A percentile compares a stretch with the other conserved stretches of the same genome.
phyloP scores from a whole-genome alignment of 2,797 vertebrate genomes.

The Danio aesculapii region DNA sequence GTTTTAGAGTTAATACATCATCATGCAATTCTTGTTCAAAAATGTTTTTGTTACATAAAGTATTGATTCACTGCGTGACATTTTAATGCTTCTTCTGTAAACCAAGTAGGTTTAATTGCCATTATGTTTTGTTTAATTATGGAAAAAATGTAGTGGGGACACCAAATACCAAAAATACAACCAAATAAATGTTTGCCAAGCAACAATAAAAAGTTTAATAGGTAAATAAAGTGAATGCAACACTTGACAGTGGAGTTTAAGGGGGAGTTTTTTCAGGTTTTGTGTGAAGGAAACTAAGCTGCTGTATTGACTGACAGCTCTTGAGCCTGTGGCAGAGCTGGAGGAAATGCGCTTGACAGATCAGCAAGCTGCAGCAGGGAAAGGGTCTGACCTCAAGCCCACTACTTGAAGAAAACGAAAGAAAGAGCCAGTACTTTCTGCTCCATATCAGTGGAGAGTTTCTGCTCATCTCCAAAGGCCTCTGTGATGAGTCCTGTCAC shows the following conservation, averaged over 20 bases:
- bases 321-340: slow-evolving; percentile 66
- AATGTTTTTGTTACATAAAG: too few species aligned
- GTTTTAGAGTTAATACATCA: too few species aligned
- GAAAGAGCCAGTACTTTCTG: slow-evolving; percentile 18
- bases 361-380: slow-evolving; percentile 75
- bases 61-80: too few species aligned
- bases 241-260: background rate
- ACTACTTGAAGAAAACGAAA: slow-evolving; percentile 44
- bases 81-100: too few species aligned
- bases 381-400: slow-evolving; percentile 56
- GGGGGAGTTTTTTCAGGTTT: background rate
- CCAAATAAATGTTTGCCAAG: too few species aligned
- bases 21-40: too few species aligned
- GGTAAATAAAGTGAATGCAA: background rate
- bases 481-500: slow-evolving; percentile 64
- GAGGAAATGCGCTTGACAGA: slow-evolving; percentile 81
- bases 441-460: background rate
- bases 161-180: too few species aligned
- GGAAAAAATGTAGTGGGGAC: too few species aligned
- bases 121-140: too few species aligned
- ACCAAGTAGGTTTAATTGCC: too few species aligned
- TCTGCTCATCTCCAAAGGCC: slow-evolving; percentile 21
- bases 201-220: background rate
- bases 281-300: slow-evolving; percentile 65
- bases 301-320: slow-evolving; percentile 70